These are phyloP conservation scores for Nasalis larvatus DNA, from an alignment of 2,113 vertebrate genomes.

Conservation along the genomic window DNA sequence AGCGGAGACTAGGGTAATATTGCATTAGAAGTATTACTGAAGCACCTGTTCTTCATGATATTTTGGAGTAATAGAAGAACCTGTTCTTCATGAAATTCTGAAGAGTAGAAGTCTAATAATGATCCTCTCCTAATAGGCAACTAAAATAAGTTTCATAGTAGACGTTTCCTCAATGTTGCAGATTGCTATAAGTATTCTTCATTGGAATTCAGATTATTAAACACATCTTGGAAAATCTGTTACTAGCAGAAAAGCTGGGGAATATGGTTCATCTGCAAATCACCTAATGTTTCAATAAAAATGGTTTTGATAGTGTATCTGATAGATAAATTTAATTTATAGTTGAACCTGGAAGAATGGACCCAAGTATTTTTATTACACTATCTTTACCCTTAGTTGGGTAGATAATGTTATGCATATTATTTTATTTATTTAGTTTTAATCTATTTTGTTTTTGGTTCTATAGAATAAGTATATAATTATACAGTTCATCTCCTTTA, in stretches of 20 bases:
- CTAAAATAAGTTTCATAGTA: background rate
- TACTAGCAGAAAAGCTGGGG: background rate
- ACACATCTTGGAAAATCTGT: background rate
- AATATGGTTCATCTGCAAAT: background rate
- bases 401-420: background rate
- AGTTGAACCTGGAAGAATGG: background rate
- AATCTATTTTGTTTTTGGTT: background rate
- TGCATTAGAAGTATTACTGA: background rate
- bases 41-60: background rate
- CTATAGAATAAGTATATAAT: background rate
- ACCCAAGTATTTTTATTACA: background rate
- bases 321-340: background rate
- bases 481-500: background rate
- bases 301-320: background rate
- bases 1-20: background rate
- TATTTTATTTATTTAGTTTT: background rate
- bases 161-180: background rate
- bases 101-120: background rate
- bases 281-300: background rate
- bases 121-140: background rate
- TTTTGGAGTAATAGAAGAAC: background rate
- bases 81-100: constrained; percentile 10
- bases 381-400: background rate
- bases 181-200: background rate
- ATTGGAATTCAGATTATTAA: background rate